A percentile compares a stretch with the other conserved stretches of the same genome.
phyloP scores from a whole-genome alignment of 2,888 invertebrate species.

The Acleris sparsana region DNA sequence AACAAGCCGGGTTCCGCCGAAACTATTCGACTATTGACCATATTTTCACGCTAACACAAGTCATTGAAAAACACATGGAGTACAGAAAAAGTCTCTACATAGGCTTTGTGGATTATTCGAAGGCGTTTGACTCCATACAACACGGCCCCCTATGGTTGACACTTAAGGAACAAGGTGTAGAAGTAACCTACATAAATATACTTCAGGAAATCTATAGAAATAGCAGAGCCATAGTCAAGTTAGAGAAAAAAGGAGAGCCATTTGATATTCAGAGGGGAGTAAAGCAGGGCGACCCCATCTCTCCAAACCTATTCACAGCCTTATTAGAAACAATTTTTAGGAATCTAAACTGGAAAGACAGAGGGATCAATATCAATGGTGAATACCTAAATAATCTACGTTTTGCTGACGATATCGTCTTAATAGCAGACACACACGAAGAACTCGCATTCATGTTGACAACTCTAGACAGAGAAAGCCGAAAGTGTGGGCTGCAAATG shows the following conservation, averaged over 20 bases:
- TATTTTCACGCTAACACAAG: neutral
- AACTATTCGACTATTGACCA: neutral
- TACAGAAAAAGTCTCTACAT: neutral
- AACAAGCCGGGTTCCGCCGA: neutral
- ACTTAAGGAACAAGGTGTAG: neutral
- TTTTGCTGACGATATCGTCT: neutral
- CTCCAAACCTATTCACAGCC: neutral
- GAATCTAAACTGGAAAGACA: neutral
- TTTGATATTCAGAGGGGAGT: neutral
- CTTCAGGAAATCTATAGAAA: neutral
- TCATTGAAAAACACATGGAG: neutral
- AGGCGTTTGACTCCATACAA: neutral
- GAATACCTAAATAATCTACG: neutral
- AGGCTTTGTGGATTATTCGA: neutral
- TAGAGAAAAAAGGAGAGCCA: neutral
- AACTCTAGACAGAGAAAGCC: neutral
- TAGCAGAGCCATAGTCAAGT: neutral
- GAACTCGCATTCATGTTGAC: neutral
- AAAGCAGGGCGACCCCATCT: neutral
- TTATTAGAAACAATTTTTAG: neutral
- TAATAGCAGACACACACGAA: neutral
- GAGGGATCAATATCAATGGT: neutral
- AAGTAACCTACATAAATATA: neutral
- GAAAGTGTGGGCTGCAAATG: neutral
- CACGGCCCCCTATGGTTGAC: neutral